Percentiles rank a stretch among this genome's conserved stretches.
phyloP scores from a whole-genome alignment of 2,888 invertebrate species.

The Trachelus tabidus region DNA sequence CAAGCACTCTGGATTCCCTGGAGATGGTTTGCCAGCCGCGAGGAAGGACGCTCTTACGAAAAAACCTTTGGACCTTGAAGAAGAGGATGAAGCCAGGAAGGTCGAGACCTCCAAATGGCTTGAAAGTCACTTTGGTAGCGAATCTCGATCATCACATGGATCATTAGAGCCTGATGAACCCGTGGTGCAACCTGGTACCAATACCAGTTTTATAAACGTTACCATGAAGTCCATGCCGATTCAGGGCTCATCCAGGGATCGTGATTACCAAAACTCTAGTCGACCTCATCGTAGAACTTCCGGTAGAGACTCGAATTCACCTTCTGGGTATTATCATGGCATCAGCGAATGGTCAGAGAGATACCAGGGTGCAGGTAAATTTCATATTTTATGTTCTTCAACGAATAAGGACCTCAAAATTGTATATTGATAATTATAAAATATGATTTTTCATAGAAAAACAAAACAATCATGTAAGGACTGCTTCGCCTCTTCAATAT shows the following conservation, averaged over 20 bases:
- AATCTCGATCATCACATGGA: slow-evolving; percentile 81
- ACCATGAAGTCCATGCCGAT: slow-evolving; percentile 77
- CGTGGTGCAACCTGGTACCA: slow-evolving; percentile 71
- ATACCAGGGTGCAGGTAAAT: slow-evolving; percentile 47
- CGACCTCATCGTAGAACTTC: slow-evolving; percentile 47
- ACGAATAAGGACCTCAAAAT: neutral
- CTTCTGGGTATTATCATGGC: slow-evolving; percentile 75
- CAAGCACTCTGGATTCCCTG: slow-evolving; percentile 54
- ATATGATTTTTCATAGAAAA: slow-evolving; percentile 23
- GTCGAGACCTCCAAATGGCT: slow-evolving; percentile 92
- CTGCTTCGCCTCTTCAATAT: slow-evolving; percentile 48
- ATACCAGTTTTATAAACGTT: slow-evolving; percentile 81
- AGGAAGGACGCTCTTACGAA: slow-evolving; percentile 86
- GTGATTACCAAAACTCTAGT: slow-evolving; percentile 26
- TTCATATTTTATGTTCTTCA: neutral
- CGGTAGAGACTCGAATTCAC: slow-evolving; percentile 46
- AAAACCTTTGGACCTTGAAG: slow-evolving; percentile 85
- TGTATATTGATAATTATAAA: neutral
- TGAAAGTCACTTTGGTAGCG: slow-evolving; percentile 90
- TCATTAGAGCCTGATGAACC: slow-evolving; percentile 74
- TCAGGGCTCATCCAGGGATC: slow-evolving; percentile 37
- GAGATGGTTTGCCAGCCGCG: slow-evolving; percentile 66
- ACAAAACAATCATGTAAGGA: slow-evolving; percentile 30
- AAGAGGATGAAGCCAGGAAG: slow-evolving; percentile 89
- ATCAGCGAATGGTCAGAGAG: slow-evolving; percentile 85